Evolutionary conservation across 2,797 vertebrate species (phyloP).

Genomic region (Phoxinus dragarum): DNA sequence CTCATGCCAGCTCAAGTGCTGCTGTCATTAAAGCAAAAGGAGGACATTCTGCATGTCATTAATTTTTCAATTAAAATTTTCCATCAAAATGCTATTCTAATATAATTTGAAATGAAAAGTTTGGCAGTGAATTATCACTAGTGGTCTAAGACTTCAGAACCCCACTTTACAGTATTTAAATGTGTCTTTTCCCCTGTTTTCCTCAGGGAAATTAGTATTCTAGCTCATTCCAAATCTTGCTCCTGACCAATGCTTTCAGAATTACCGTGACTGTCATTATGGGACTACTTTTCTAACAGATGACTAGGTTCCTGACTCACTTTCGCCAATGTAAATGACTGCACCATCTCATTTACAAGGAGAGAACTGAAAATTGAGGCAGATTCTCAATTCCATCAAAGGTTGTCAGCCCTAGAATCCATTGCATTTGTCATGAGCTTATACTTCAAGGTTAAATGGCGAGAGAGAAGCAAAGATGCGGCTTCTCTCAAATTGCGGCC

Average conservation of each 20-base stretch:
- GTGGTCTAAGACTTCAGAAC: constrained; percentile 4
- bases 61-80: constrained; percentile 18
- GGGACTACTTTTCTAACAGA: constrained; percentile 32
- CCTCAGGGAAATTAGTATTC: constrained; percentile 44
- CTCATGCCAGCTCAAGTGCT: constrained; percentile 25
- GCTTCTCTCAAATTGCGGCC: constrained; percentile 4
- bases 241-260: constrained; percentile 30
- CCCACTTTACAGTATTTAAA: constrained; percentile 18
- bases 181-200: background rate
- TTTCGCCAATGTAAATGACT: constrained; percentile 42
- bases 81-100: constrained; percentile 5
- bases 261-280: constrained; percentile 41
- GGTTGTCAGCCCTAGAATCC: constrained; percentile 30
- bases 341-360: constrained; percentile 26
- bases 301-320: constrained; percentile 32
- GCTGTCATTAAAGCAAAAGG: constrained; percentile 21
- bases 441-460: constrained; percentile 46
- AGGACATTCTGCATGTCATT: constrained; percentile 31
- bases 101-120: constrained; percentile 11
- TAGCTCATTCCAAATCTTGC: constrained; percentile 33
- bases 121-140: background rate
- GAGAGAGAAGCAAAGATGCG: constrained; percentile 30
- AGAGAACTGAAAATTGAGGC: constrained; percentile 38
- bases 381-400: constrained; percentile 49
- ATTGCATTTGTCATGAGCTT: constrained; percentile 14